These are phyloP conservation scores for Periophthalmus modestus DNA, from an alignment of 2,113 vertebrate species.

Conservation along the genomic window DNA sequence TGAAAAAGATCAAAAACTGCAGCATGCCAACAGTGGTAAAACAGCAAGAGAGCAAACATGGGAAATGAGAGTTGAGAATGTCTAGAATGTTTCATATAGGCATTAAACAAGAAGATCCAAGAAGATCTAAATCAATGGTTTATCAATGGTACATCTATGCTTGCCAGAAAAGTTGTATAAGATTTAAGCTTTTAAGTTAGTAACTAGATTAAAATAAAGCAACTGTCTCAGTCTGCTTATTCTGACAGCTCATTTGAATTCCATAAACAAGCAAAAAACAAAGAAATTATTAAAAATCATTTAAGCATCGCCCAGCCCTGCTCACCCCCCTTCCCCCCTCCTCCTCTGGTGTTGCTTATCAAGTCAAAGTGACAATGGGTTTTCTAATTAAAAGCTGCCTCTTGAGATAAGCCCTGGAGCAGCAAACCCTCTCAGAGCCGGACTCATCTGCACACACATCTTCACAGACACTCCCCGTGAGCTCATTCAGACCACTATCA, in stretches of 20 bases:
- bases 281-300: not conserved
- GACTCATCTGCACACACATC: conserved; percentile 31
- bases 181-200: no score
- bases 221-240: not conserved
- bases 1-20: no score
- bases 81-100: no score
- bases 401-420: conserved; percentile 11
- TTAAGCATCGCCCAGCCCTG: not conserved
- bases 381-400: conserved; percentile 33
- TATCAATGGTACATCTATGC: no score
- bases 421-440: conserved; percentile 7
- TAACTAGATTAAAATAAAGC: not conserved
- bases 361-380: conserved; percentile 1
- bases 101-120: no score
- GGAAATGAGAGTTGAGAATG: no score
- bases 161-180: not conserved
- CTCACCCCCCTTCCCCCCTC: not conserved
- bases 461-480: conserved; percentile 50
- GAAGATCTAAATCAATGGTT: no score
- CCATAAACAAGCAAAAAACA: not conserved
- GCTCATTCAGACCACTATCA: conserved; percentile 54
- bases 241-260: not conserved
- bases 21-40: no score
- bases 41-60: no score
- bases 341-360: not conserved